Conservation (phyloP, 2,797 vertebrate genomes). For the Antrozous pallidus region DNA sequence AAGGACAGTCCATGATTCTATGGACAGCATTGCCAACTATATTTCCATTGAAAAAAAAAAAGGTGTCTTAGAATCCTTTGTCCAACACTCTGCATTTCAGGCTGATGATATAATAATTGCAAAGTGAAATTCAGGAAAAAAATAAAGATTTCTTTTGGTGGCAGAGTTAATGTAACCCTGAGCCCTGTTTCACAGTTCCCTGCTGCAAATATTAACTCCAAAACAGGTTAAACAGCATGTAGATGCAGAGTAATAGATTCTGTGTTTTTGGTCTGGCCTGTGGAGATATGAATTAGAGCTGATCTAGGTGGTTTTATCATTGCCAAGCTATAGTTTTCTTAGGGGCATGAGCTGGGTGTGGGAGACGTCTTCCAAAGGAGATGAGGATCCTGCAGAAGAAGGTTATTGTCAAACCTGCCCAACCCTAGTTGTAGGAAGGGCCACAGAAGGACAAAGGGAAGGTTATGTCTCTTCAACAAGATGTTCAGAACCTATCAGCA, state of each 20-base stretch:
- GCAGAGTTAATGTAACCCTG: neutral
- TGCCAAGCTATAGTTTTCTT: neutral
- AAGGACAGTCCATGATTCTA: too few species aligned
- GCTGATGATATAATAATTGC: neutral
- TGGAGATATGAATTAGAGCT: neutral
- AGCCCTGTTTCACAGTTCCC: neutral
- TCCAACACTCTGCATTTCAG: neutral
- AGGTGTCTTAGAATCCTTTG: neutral
- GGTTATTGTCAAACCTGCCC: neutral
- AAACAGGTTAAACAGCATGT: neutral
- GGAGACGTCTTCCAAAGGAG: neutral
- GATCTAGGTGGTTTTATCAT: neutral
- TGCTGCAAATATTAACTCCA: neutral
- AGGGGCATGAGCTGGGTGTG: neutral
- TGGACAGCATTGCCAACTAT: neutral
- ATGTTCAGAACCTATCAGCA: neutral
- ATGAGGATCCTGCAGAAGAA: neutral
- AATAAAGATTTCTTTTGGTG: neutral
- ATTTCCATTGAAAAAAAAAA: neutral
- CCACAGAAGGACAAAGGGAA: too few species aligned
- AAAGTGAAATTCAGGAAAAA: neutral
- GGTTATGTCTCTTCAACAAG: neutral
- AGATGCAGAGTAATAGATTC: neutral
- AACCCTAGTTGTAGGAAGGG: accelerated
- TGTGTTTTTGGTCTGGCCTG: neutral